A percentile compares a stretch with the other conserved stretches of the same genome.
Conservation (phyloP, 2,797 vertebrate species). For the Pterois miles region DNA sequence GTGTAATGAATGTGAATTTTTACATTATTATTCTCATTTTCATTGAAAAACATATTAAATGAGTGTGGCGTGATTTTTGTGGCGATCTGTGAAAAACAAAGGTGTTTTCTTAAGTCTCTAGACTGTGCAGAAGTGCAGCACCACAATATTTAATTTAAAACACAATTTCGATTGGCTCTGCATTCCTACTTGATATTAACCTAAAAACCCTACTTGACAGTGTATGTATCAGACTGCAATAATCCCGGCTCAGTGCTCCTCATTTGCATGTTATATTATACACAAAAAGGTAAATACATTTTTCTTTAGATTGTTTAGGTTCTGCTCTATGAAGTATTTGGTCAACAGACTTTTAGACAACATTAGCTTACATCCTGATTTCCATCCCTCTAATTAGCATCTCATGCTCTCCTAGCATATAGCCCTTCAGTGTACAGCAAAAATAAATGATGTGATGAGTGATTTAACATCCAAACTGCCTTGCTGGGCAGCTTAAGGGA, state of each 20-base stretch:
- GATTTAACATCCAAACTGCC: conserved; percentile 32
- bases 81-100: too few species aligned
- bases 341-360: not conserved
- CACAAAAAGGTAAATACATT: not conserved
- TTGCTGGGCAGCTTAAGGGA: conserved; percentile 15
- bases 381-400: not conserved
- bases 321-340: not conserved
- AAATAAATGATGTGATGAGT: conserved; percentile 7
- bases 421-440: not conserved
- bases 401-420: not conserved
- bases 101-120: too few species aligned
- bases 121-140: too few species aligned
- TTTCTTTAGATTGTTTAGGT: not conserved
- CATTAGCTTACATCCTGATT: not conserved
- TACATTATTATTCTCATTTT: too few species aligned
- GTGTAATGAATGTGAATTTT: too few species aligned
- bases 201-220: not conserved
- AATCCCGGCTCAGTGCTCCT: not conserved
- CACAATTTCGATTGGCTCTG: too few species aligned
- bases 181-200: not conserved
- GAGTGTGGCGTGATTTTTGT: too few species aligned
- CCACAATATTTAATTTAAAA: too few species aligned
- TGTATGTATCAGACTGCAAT: not conserved
- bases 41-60: too few species aligned
- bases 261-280: not conserved